These are phyloP conservation scores for Drosophila nigrodunni DNA, from an alignment of 1,140 invertebrate genomes.

Conservation along the genomic window DNA sequence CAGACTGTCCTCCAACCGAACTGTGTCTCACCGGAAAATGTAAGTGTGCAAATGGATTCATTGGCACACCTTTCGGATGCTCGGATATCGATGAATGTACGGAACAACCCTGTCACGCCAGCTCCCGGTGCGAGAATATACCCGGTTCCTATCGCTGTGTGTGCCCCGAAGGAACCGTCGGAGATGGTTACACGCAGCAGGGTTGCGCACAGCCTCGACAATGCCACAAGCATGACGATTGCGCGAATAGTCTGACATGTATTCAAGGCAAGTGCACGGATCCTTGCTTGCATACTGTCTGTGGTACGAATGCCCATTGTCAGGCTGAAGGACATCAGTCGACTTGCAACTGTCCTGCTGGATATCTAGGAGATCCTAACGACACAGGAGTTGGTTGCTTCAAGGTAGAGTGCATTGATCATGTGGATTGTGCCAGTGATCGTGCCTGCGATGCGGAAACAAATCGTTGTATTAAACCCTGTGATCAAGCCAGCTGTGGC, in stretches of 20 bases:
- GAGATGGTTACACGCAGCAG: constrained; percentile 89
- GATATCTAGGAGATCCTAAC: constrained; percentile 92
- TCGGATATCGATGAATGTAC: constrained; percentile 92
- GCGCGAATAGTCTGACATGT: constrained; percentile 90
- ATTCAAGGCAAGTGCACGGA: constrained; percentile 90
- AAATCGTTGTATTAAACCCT: constrained; percentile 93
- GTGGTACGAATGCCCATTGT: constrained; percentile 91
- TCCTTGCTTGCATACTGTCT: constrained; percentile 89
- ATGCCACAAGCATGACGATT: constrained; percentile 89
- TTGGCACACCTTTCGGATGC: constrained; percentile 89
- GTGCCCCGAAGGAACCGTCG: constrained; percentile 91
- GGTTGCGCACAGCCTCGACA: constrained; percentile 91
- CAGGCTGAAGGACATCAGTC: constrained; percentile 89
- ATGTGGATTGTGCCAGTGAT: constrained; percentile 90
- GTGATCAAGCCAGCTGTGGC: constrained; percentile 90
- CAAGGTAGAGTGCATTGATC: constrained; percentile 92
- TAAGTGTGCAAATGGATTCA: constrained; percentile 90
- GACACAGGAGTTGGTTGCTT: constrained; percentile 91
- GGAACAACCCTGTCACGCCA: constrained; percentile 91
- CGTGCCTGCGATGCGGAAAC: constrained; percentile 90
- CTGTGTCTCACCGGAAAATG: constrained; percentile 93
- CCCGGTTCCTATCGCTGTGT: constrained; percentile 92
- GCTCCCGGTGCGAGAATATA: constrained; percentile 91
- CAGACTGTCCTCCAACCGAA: constrained; percentile 92
- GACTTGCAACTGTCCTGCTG: constrained; percentile 90